Evolutionary conservation across 2,888 invertebrate genomes (phyloP), one percentile per base, ranked within the genome.

Genomic region (Pedicia rivosa): DNA sequence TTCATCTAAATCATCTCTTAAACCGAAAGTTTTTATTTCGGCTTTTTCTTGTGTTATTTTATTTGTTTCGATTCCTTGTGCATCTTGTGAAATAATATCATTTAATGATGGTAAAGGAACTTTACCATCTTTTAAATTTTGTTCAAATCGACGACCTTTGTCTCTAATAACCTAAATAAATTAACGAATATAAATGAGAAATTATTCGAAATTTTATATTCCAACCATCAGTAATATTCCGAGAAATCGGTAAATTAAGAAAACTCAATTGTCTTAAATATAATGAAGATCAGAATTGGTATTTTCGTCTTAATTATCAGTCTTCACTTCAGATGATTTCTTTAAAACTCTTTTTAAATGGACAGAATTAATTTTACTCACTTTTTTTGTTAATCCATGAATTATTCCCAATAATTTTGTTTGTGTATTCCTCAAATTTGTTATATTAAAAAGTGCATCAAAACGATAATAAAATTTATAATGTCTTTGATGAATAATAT

Each of bases 1-100:
- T 37, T 72, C 78, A 50, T 84, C 84, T 44, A 84, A 64, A 59
- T 84, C 83, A 50, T 84, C 83, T 42, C 78, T 73, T 19, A 78
- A 65, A 17, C 76, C 77, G 33, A 72, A 68, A 5, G 66, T 66
- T 34, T 68, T 68, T n/a, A 64, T 55, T n/a, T 61, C 48, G 10
- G 24, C 24, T 25, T 36, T 28, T 33, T 38, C 38, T 19, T 6
- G 59, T 64, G 38, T 63, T 64, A 29, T 56, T 4, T 63, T n/a
- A n/a, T n/a, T 51, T 38, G 60, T 59, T 2, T 64, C 62, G 36
- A 58, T 53, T 2, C 53, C 48, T 33, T 59, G 53, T 12, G 10
- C 26, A 7, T 53, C 51, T 38, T 55, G 50, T 43, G 45, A 45
- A 5, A 56, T 61, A 10, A 64, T 51, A 46, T 65, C 63, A 26